A percentile compares a stretch with the other conserved stretches of the same genome.
These are phyloP conservation scores for Triplophysa bombifrons DNA, from an alignment of 2,797 vertebrate genomes.

Conservation along the genomic window DNA sequence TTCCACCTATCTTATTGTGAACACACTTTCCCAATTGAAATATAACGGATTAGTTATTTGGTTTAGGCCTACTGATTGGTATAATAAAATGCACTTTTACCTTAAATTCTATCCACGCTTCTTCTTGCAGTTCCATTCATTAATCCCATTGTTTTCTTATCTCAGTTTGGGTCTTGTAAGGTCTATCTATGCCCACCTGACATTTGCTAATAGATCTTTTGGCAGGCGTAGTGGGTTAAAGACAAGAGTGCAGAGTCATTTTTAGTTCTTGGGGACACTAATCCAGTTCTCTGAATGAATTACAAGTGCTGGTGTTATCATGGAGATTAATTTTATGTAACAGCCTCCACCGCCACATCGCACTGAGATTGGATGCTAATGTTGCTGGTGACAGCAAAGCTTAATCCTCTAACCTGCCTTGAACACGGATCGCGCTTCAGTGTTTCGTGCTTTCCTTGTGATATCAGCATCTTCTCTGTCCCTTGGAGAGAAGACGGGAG, in stretches of 20 bases:
- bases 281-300: constrained; percentile 20
- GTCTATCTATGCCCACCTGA: constrained; percentile 19
- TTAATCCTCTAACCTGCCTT: constrained; percentile 14
- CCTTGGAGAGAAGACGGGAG: neutral
- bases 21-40: no score
- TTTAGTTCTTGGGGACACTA: constrained; percentile 27
- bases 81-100: no score
- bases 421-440: neutral
- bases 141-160: constrained; percentile 1
- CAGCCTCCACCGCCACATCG: neutral
- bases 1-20: no score
- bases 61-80: no score
- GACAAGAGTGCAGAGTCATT: constrained; percentile 2
- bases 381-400: neutral
- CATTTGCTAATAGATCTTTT: constrained; percentile 31
- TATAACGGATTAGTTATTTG: no score
- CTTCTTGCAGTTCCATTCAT: constrained; percentile 1
- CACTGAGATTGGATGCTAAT: constrained; percentile 7
- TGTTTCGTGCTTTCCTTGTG: neutral
- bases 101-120: neutral
- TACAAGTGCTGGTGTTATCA: neutral
- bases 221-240: constrained; percentile 8
- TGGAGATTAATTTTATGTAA: constrained; percentile 35
- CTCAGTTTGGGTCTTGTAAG: constrained; percentile 1
- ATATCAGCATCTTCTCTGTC: neutral